Evolutionary conservation across 2,888 invertebrate genomes (phyloP), one percentile per base, ranked within the genome.

Genomic region (Limenitis camilla): DNA sequence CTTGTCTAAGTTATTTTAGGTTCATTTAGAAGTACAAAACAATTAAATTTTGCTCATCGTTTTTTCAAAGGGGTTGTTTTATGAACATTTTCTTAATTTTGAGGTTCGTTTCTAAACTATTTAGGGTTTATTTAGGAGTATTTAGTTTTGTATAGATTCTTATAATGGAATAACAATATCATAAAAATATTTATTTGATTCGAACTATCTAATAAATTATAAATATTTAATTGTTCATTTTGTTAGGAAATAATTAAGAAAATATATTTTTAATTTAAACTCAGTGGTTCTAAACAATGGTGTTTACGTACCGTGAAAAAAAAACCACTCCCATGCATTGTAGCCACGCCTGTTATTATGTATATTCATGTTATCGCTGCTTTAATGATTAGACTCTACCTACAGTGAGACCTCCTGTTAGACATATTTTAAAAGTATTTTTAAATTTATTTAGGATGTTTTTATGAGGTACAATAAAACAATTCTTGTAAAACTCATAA

Each of bases 321-420:
- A 65, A 67, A 71, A 70, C n/a, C 77, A 78, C 82, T 78, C 82
- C 84, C 76, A 79, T 67, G 46, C 62, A 61, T 53, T 49, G 56
- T 52, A 47, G 62, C 69, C 70, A 74, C 82, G 81, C 82, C 82
- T 72, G 73, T 67, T 61, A 70, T 69, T 71, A 74, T 59, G 56
- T 62, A 62, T 53, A 44, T 55, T 55, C 54, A 57, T 55, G 52
- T 58, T 56, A 50, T 53, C 49, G 44, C n/a, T n/a, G n/a, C n/a
- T n/a, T n/a, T n/a, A n/a, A n/a, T n/a, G n/a, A n/a, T n/a, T n/a
- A n/a, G n/a, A n/a, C n/a, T n/a, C n/a, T n/a, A n/a, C n/a, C n/a
- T n/a, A n/a, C n/a, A n/a, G n/a, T n/a, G n/a, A n/a, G n/a, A n/a
- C n/a, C n/a, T n/a, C n/a, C n/a, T n/a, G n/a, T n/a, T n/a, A n/a